phyloP scores from a whole-genome alignment of 2,797 vertebrate genomes.

The Notamacropus eugenii region DNA sequence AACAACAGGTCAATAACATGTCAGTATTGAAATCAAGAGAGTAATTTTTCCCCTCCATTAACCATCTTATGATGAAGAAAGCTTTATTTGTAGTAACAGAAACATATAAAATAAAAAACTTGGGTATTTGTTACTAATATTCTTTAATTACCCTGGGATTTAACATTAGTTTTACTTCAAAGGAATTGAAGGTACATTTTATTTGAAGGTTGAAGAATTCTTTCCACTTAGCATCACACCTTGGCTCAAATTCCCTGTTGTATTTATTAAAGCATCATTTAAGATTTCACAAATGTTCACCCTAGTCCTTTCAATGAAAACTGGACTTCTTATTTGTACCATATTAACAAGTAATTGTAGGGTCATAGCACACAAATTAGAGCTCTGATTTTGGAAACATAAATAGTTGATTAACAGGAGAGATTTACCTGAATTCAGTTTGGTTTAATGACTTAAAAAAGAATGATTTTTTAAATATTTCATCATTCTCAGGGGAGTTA shows the following conservation, averaged over 20 bases:
- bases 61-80: background rate
- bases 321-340: background rate
- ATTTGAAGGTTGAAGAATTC: slow-evolving; percentile 44
- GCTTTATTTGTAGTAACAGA: slow-evolving; percentile 17
- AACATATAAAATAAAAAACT: slow-evolving; percentile 38
- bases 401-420: slow-evolving; percentile 48
- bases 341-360: background rate
- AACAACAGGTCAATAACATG: slow-evolving; percentile 12
- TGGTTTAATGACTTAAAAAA: slow-evolving; percentile 31
- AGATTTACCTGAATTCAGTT: slow-evolving; percentile 26
- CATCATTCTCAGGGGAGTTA: slow-evolving; percentile 42
- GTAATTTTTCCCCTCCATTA: background rate
- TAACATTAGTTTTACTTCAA: slow-evolving; percentile 48
- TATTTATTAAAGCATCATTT: slow-evolving; percentile 32
- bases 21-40: slow-evolving; percentile 34
- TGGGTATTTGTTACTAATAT: slow-evolving; percentile 43
- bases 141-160: slow-evolving; percentile 15
- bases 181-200: slow-evolving; percentile 23
- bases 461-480: slow-evolving; percentile 61
- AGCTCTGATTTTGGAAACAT: slow-evolving; percentile 24
- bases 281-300: slow-evolving; percentile 27
- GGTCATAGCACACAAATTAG: slow-evolving; percentile 37
- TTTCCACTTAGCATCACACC: slow-evolving; percentile 19
- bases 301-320: slow-evolving; percentile 37
- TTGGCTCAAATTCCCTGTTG: background rate